Evolutionary conservation across 2,797 vertebrate species (phyloP), one percentile per base, ranked within the genome.

Genomic region (Cirrhinus molitorella): DNA sequence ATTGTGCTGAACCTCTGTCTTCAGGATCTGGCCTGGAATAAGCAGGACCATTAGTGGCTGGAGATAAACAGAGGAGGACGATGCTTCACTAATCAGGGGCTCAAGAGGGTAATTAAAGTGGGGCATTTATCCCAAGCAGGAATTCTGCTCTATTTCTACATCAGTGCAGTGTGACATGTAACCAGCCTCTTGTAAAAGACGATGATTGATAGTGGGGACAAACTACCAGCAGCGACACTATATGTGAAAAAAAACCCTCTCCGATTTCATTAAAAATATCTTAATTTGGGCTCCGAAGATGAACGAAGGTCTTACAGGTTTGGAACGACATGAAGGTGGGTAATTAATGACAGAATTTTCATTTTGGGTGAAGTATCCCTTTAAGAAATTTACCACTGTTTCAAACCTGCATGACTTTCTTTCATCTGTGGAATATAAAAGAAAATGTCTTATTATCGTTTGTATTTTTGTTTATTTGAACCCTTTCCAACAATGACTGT

Each of bases 131-230:
- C 75, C 83, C 68, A 65, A 79, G 78, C 37, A 75, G 40, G 78
- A 68, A 74, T 85, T 73, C 77, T 75, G 83, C 47, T 68, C 83
- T 80, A 85, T 75, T 85, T 85, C 78, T 28, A 75, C 40, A 34
- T 75, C 34, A 67, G 25, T 55, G 70, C 61, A 34, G 40, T 7
- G 13, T 57, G 47, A 34, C 61, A 66, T 43, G 28, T 28, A 76
- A 43, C 59, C 19, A 72, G 80, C 28, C 17, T 73, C 19, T 40
- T 49, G 45, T 5, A 19, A 45, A 7, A 23, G 82, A 31, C 0
- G n/a, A 71, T 79, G 66, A 77, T 11, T 31, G 67, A 74, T 67
- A n/a, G 47, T 3, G 34, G 13, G 40, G 21, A 25, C 5, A 55
- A 63, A 47, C 40, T 21, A 34, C 23, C 19, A 21, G 17, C 4